Evolutionary conservation across 2,888 invertebrate genomes (phyloP).

Genomic region (Bellardia pandia): DNA sequence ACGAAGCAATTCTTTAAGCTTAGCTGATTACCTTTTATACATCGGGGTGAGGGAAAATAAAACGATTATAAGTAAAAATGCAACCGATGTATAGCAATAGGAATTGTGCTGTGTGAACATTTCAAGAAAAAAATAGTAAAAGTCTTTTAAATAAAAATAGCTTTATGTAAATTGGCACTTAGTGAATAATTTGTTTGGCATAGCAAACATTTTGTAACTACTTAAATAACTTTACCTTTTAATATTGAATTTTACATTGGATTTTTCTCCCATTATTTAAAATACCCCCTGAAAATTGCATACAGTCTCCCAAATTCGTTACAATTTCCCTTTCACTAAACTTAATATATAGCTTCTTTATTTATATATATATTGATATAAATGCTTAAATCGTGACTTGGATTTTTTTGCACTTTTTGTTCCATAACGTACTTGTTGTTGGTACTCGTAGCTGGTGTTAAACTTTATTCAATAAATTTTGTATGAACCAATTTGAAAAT

Average conservation of each 20-base stretch:
- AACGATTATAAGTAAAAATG: no score
- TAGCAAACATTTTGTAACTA: no score
- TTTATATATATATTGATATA: conserved; percentile 54
- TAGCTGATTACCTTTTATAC: no score
- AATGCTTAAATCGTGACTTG: conserved; percentile 69
- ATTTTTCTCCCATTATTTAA: background rate
- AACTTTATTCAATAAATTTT: conserved; percentile 69
- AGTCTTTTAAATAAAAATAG: no score
- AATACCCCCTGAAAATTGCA: background rate
- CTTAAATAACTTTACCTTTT: background rate
- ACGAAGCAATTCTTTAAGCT: no score
- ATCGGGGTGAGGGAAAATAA: no score
- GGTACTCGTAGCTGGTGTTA: conserved; percentile 45
- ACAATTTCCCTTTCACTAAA: conserved; percentile 34
- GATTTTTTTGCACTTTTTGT: conserved; percentile 9
- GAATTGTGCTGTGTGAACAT: no score
- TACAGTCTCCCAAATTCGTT: background rate
- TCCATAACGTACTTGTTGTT: background rate
- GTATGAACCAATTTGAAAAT: conserved; percentile 69
- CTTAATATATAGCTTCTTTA: conserved; percentile 13
- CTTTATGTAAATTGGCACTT: no score
- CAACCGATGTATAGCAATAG: no score
- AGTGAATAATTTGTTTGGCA: no score
- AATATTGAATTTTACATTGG: background rate
- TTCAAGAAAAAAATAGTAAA: no score